phyloP scores from a whole-genome alignment of 2,113 vertebrate genomes.

The Pandion haliaetus region DNA sequence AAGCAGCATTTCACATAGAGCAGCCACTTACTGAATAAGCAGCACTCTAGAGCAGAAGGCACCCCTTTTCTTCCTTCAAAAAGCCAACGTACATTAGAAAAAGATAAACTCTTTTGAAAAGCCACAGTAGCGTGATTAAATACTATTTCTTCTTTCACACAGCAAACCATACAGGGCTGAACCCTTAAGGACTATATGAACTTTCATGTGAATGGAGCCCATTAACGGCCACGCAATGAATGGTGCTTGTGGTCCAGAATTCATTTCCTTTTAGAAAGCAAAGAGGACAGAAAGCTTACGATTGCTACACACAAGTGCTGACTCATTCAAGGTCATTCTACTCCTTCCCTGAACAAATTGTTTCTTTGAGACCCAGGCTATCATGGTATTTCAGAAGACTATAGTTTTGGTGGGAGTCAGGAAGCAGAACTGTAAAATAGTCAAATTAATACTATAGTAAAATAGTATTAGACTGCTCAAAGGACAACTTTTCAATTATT shows the following conservation, averaged over 20 bases:
- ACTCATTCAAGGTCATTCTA: conserved; percentile 35
- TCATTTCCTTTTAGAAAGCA: conserved; percentile 3
- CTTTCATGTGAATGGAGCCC: conserved; percentile 54
- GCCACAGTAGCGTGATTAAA: conserved; percentile 27
- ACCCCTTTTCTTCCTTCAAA: not conserved
- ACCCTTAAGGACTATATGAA: conserved; percentile 50
- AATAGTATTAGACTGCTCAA: not conserved
- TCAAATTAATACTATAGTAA: not conserved
- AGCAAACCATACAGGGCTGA: not conserved
- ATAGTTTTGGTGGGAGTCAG: not conserved
- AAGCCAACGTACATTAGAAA: not conserved
- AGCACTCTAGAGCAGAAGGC: not conserved
- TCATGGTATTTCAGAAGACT: not conserved
- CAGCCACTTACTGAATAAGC: not conserved
- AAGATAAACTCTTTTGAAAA: conserved; percentile 51
- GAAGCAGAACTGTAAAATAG: not conserved
- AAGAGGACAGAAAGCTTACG: not conserved
- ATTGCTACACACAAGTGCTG: not conserved
- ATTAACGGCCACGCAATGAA: conserved; percentile 4
- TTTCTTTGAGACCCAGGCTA: not conserved
- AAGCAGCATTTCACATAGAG: not conserved
- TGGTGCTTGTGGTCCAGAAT: not conserved
- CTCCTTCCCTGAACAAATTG: not conserved
- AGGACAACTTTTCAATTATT: not conserved
- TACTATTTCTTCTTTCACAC: conserved; percentile 22